Percentiles rank a stretch among this genome's conserved stretches.
Conservation (phyloP, 2,888 invertebrate genomes). For the Drosophila silvestris region DNA sequence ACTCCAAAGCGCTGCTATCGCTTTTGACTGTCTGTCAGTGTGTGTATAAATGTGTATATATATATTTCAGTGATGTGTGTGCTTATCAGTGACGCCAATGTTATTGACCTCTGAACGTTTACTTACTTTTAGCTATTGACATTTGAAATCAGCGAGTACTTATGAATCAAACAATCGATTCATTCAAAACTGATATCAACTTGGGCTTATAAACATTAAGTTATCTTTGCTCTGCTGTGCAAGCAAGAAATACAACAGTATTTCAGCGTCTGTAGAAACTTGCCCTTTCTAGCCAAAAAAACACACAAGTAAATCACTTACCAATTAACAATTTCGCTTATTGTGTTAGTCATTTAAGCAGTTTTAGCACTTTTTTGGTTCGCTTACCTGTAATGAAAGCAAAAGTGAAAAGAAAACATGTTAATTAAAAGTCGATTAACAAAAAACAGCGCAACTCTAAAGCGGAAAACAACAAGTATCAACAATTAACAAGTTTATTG, state of each 20-base stretch:
- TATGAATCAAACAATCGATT: slow-evolving; percentile 29
- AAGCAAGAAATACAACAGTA: not conserved
- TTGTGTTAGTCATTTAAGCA: slow-evolving; percentile 16
- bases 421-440: slow-evolving; percentile 62
- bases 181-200: slow-evolving; percentile 8
- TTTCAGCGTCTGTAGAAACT: not conserved
- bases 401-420: slow-evolving; percentile 62
- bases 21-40: not conserved
- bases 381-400: slow-evolving; percentile 69
- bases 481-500: slow-evolving; percentile 69
- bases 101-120: slow-evolving; percentile 58
- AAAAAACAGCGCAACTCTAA: not conserved
- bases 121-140: slow-evolving; percentile 42
- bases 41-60: not conserved
- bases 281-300: not conserved
- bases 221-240: not conserved
- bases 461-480: slow-evolving; percentile 15
- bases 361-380: slow-evolving; percentile 11
- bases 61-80: slow-evolving; percentile 1
- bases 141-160: slow-evolving; percentile 35
- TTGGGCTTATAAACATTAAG: not conserved
- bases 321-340: slow-evolving; percentile 6
- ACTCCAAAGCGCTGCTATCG: slow-evolving; percentile 12
- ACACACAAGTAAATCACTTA: slow-evolving; percentile 18
- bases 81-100: slow-evolving; percentile 50